These are phyloP conservation scores for Halichondria panicea DNA, from an alignment of 37 sponge, comb jelly and placozoan genomes.

Conservation along the genomic window DNA sequence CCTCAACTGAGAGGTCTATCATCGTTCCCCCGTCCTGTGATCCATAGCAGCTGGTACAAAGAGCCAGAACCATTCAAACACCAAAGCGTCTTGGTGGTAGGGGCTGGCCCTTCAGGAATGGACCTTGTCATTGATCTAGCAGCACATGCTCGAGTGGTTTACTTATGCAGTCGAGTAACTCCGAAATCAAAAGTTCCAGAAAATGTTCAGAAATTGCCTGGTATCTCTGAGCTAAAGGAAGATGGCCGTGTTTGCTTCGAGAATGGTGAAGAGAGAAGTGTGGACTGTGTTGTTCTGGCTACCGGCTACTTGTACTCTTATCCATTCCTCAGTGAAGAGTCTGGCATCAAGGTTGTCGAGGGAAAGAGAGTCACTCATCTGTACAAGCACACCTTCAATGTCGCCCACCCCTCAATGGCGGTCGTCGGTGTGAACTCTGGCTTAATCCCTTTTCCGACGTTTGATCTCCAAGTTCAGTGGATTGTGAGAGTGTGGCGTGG, in stretches of 20 bases:
- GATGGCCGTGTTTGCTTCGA: slow-evolving; percentile 37
- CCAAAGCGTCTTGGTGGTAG: slow-evolving; percentile 65
- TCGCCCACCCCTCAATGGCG: slow-evolving; percentile 59
- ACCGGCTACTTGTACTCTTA: slow-evolving; percentile 74
- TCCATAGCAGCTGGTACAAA: slow-evolving; percentile 75
- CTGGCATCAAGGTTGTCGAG: slow-evolving; percentile 33
- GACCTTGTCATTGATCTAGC: slow-evolving; percentile 67
- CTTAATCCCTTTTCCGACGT: slow-evolving; percentile 37
- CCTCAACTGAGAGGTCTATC: slow-evolving; percentile 43
- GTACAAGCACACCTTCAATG: slow-evolving; percentile 80
- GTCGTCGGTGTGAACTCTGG: slow-evolving; percentile 54
- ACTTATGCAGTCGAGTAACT: slow-evolving; percentile 27
- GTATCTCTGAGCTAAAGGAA: neutral
- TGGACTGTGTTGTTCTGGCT: slow-evolving; percentile 63
- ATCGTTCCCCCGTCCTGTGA: slow-evolving; percentile 49
- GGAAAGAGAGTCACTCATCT: slow-evolving; percentile 47
- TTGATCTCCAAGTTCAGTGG: slow-evolving; percentile 52
- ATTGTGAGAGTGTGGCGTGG: slow-evolving; percentile 57
- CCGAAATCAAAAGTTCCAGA: slow-evolving; percentile 25
- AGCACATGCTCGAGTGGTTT: slow-evolving; percentile 22
- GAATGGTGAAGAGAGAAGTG: slow-evolving; percentile 11
- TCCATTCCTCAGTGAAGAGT: slow-evolving; percentile 63
- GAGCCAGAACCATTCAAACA: slow-evolving; percentile 33
- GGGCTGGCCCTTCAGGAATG: slow-evolving; percentile 66
- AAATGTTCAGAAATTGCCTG: slow-evolving; percentile 48